Evolutionary conservation across 2,113 vertebrate genomes (phyloP).

Genomic region (Chaetops frenatus): DNA sequence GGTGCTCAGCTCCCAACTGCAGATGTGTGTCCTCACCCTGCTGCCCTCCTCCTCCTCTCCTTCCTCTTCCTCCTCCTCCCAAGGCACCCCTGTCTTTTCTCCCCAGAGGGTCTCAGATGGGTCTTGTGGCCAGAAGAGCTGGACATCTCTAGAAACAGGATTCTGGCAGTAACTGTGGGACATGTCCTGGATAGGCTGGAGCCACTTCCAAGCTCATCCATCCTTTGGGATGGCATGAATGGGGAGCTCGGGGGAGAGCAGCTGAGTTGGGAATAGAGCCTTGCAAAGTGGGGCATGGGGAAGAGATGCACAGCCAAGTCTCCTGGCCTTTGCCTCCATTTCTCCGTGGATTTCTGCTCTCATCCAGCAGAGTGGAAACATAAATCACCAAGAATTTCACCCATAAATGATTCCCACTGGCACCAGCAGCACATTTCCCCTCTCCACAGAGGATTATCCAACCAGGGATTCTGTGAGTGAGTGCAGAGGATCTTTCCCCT

Average conservation of each 20-base stretch:
- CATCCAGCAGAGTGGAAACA: not conserved
- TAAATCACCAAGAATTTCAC: not conserved
- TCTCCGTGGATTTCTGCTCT: not conserved
- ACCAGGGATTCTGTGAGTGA: not conserved
- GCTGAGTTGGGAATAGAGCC: not conserved
- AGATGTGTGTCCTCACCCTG: not conserved
- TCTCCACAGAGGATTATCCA: not conserved
- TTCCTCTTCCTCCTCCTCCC: not conserved
- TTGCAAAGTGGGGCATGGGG: not conserved
- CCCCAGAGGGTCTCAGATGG: not conserved
- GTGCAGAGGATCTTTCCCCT: not conserved
- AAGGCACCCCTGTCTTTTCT: rapidly evolving
- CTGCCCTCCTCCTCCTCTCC: not conserved
- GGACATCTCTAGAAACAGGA: not conserved
- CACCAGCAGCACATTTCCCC: not conserved
- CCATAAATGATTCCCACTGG: not conserved
- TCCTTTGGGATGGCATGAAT: not conserved
- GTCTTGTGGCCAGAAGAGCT: not conserved
- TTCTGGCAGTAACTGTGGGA: too few species aligned
- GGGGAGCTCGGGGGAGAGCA: rapidly evolving
- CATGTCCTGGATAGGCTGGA: not conserved
- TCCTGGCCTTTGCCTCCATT: not conserved
- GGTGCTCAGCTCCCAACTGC: not conserved
- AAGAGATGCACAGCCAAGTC: not conserved
- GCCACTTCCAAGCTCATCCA: rapidly evolving